Evolutionary conservation across 2,888 invertebrate genomes (phyloP), one percentile per base, ranked within the genome.

Genomic region (Eupithecia exiguata): DNA sequence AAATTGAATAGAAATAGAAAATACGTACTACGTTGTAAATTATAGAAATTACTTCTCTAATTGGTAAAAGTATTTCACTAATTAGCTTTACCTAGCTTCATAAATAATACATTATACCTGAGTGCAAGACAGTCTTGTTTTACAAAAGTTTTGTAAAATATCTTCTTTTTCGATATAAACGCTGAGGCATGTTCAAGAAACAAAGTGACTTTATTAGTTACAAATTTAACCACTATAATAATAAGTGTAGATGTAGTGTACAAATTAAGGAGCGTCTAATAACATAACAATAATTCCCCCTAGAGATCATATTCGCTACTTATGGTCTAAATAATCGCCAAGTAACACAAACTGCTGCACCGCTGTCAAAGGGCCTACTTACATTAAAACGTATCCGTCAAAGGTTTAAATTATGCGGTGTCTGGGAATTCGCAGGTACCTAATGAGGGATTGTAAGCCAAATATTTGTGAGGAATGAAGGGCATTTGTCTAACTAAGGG

Each of bases 301-400:
- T 12, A 12, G 53, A 5, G 53, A 53, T 21, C 21, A 12, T 21
- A 53, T 53, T 53, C 53, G 12, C 53, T 21, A 21, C 12, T 53
- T 21, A 53, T 21, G 21, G 21, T 21, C 53, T 12, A 53, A 53
- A 53, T 53, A 53, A 53, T 21, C 53, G 21, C 21, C 21, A 53
- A 53, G 21, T 53, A 53, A 53, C 21, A 53, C n/a, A 49, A 53
- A 53, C 53, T 53, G 53, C 53, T 21, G 53, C 10, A 21, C 49
- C 12, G 12, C n/a, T 21, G 21, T 66, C 1, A 21, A 21, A 21
- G 49, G 63, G n/a, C 58, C 65, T n/a, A 68, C 38, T 65, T 66
- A 25, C 69, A 69, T 67, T 67, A 70, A 73, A 69, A 70, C 65
- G 69, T 73, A 73, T 70, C 72, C 71, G 36, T 71, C 71, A 71